Conservation (phyloP, 1,140 invertebrate species). For the Radopholus similis region DNA sequence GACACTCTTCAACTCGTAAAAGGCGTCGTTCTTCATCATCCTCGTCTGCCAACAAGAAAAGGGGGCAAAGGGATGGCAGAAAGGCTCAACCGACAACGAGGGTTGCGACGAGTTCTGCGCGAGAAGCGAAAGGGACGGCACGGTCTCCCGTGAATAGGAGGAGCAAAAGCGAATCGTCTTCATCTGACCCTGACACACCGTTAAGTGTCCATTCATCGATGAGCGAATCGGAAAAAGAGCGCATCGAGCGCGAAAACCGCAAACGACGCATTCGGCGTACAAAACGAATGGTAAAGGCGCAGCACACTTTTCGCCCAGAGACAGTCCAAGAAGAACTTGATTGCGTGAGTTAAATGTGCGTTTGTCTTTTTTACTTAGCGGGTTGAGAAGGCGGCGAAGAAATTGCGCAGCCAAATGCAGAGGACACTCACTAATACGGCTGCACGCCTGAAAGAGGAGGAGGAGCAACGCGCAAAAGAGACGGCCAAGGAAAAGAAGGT, state of each 20-base stretch:
- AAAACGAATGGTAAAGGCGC: slow-evolving; percentile 37
- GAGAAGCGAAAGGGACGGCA: background rate
- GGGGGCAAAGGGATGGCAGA: background rate
- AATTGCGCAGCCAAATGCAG: slow-evolving; percentile 48
- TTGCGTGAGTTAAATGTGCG: background rate
- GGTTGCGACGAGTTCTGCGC: background rate
- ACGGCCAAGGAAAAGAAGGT: slow-evolving; percentile 23
- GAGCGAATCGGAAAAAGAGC: slow-evolving; percentile 56
- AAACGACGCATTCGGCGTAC: slow-evolving; percentile 48
- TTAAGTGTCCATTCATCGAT: slow-evolving; percentile 28
- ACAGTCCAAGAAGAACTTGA: background rate
- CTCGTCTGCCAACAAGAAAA: background rate
- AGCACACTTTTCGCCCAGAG: background rate
- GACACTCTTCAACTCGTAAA: too few species aligned
- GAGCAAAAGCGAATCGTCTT: slow-evolving; percentile 4
- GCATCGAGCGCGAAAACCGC: slow-evolving; percentile 55
- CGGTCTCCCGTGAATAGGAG: background rate
- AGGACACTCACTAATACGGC: slow-evolving; percentile 53
- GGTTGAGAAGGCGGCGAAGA: slow-evolving; percentile 21
- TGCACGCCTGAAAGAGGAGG: slow-evolving; percentile 46
- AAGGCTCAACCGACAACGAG: background rate
- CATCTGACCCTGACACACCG: slow-evolving; percentile 12
- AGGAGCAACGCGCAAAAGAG: slow-evolving; percentile 44
- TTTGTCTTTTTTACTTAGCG: background rate
- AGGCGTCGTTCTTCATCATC: background rate